Conservation (phyloP, 2,113 vertebrate genomes). For the Toxostoma redivivum region DNA sequence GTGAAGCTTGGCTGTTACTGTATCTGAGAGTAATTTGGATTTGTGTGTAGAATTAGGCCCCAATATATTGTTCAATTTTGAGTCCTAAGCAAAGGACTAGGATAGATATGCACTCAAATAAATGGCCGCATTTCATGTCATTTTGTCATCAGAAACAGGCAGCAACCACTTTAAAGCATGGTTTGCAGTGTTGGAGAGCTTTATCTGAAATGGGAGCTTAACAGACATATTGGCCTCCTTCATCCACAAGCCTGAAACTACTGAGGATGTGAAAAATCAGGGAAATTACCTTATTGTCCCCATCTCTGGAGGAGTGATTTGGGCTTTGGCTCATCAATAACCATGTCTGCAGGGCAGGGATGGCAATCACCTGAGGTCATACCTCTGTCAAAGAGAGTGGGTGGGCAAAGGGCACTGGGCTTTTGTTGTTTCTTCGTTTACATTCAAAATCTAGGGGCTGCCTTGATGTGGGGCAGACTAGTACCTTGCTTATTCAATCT, state of each 20-base stretch:
- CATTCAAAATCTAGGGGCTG: background rate
- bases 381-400: background rate
- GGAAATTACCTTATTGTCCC: background rate
- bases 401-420: background rate
- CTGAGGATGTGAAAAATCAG: background rate
- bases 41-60: background rate
- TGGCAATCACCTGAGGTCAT: background rate
- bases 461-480: background rate
- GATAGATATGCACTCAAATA: background rate
- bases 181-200: background rate
- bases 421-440: background rate
- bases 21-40: background rate
- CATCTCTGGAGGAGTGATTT: background rate
- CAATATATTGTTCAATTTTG: background rate
- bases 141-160: background rate
- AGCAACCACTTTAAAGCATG: background rate
- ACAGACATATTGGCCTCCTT: background rate
- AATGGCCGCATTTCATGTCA: background rate
- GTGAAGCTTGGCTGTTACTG: background rate
- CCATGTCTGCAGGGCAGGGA: rapidly evolving
- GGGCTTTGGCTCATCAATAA: background rate
- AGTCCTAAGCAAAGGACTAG: background rate
- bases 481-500: background rate
- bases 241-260: background rate
- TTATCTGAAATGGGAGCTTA: background rate